These are phyloP conservation scores for Lasioglossum zephyrum DNA, from an alignment of 2,888 invertebrate species.

Conservation along the genomic window DNA sequence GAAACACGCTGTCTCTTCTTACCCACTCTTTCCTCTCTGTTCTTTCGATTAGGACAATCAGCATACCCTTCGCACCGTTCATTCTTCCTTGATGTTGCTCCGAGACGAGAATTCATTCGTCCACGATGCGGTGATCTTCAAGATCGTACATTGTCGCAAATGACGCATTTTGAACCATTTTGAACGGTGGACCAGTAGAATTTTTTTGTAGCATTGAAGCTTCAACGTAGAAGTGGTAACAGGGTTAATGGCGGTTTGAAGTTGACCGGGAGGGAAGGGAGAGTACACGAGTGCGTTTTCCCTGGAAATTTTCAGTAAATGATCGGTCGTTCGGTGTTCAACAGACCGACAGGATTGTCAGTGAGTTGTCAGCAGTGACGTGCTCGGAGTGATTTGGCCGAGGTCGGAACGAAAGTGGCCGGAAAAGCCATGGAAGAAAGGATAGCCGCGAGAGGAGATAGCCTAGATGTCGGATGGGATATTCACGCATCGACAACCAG, in stretches of 20 bases:
- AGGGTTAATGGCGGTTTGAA: not conserved
- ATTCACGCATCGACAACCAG: conserved; percentile 60
- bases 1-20: not conserved
- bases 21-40: not conserved
- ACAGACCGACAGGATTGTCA: not conserved
- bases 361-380: not conserved
- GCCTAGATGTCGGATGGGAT: conserved; percentile 55
- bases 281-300: not conserved
- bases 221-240: not conserved
- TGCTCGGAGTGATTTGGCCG: not conserved
- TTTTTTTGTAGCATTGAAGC: not conserved
- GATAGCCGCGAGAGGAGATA: conserved; percentile 44
- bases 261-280: not conserved
- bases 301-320: not conserved
- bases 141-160: no score
- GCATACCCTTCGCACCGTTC: no score
- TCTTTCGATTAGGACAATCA: no score
- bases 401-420: conserved; percentile 51
- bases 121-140: no score
- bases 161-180: no score
- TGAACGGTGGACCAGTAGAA: no score
- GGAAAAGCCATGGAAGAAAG: conserved; percentile 40
- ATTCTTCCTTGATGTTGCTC: no score
- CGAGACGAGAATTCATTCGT: no score
- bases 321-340: not conserved